phyloP scores from a whole-genome alignment of 2,888 invertebrate species.

The Spodoptera exigua region DNA sequence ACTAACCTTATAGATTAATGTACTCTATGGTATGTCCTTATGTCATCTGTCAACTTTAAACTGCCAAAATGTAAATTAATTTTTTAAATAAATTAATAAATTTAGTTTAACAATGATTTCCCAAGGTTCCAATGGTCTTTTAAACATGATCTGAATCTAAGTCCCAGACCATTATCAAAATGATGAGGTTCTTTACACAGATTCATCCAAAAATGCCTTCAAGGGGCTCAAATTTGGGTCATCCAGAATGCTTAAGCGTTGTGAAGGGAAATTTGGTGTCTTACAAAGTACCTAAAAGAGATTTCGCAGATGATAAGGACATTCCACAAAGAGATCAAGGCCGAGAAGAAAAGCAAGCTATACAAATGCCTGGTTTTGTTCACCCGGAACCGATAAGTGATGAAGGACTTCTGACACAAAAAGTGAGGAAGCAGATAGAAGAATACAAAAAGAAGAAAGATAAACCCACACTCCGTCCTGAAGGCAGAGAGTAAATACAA shows the following conservation, averaged over 20 bases:
- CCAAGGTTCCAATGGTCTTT: neutral
- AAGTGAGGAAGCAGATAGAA: conserved; percentile 62
- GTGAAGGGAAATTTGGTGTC: conserved; percentile 20
- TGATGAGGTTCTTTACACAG: conserved; percentile 44
- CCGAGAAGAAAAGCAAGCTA: conserved; percentile 36
- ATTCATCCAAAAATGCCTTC: conserved; percentile 35
- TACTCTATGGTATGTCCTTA: conserved; percentile 4
- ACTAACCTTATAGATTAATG: neutral
- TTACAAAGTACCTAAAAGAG: conserved; percentile 1
- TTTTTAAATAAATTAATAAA: too few relatives aligned
- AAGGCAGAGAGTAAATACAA: conserved; percentile 54
- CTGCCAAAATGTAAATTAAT: conserved; percentile 5
- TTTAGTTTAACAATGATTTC: conserved; percentile 5
- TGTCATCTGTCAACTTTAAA: neutral
- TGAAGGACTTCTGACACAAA: conserved; percentile 66
- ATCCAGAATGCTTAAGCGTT: conserved; percentile 32
- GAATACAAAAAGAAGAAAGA: conserved; percentile 65
- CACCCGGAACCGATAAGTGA: conserved; percentile 62
- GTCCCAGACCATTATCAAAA: conserved; percentile 6
- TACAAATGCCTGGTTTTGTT: conserved; percentile 68
- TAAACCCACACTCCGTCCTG: conserved; percentile 56
- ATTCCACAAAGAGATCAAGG: neutral
- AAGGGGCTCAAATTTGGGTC: conserved; percentile 7
- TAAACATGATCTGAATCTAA: neutral
- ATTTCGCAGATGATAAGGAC: conserved; percentile 6